Evolutionary conservation across 1,140 invertebrate species (phyloP).

Genomic region (Drosophila grimshawi): DNA sequence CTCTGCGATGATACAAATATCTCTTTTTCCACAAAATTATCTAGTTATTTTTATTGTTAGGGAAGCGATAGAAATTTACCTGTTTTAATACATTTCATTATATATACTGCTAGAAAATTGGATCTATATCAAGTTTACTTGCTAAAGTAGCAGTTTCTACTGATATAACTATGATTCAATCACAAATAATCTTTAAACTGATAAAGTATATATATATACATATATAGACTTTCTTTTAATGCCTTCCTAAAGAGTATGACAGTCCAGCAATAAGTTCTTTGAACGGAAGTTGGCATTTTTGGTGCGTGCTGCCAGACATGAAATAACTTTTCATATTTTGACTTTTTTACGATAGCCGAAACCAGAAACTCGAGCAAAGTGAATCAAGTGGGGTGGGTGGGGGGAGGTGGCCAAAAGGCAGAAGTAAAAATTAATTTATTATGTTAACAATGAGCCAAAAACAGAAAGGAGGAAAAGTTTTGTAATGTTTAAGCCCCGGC

Average conservation of each 20-base stretch:
- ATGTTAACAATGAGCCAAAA: slow-evolving; percentile 63
- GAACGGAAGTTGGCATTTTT: slow-evolving; percentile 58
- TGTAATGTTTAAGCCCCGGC: slow-evolving; percentile 80
- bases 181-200: too few relatives aligned
- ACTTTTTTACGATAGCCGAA: slow-evolving; percentile 55
- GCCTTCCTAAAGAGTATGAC: slow-evolving; percentile 5
- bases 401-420: background rate
- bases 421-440: slow-evolving; percentile 72
- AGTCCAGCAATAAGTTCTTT: background rate
- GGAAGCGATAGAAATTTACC: too few relatives aligned
- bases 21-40: too few relatives aligned
- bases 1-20: too few relatives aligned
- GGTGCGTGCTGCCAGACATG: slow-evolving; percentile 46
- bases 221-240: too few relatives aligned
- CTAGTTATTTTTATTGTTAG: too few relatives aligned
- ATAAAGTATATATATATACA: too few relatives aligned
- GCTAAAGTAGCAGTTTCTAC: too few relatives aligned
- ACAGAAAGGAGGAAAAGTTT: slow-evolving; percentile 60
- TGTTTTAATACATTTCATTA: too few relatives aligned
- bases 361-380: slow-evolving; percentile 18
- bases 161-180: too few relatives aligned
- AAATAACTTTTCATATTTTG: slow-evolving; percentile 59
- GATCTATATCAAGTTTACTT: too few relatives aligned
- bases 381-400: slow-evolving; percentile 15
- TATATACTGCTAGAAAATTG: too few relatives aligned